These are phyloP conservation scores for Bolborhynchus lineola DNA, from an alignment of 2,113 vertebrate species.

Conservation along the genomic window DNA sequence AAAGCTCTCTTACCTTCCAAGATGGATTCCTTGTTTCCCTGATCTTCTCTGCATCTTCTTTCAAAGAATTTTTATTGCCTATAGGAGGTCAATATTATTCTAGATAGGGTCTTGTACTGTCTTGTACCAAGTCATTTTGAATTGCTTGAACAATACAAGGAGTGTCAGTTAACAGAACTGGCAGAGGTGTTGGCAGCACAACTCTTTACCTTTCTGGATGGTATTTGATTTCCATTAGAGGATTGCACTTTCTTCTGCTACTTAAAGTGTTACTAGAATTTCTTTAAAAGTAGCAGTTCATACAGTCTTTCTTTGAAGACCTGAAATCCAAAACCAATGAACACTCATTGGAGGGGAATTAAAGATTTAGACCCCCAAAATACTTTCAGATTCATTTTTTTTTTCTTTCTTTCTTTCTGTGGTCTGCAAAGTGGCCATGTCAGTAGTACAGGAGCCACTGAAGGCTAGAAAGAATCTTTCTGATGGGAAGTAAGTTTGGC, in stretches of 20 bases:
- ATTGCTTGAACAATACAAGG: neutral
- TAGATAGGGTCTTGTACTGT: neutral
- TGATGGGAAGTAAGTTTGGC: neutral
- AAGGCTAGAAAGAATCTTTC: neutral
- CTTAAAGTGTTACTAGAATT: neutral
- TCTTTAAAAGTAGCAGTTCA: neutral
- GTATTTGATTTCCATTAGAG: neutral
- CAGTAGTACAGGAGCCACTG: neutral
- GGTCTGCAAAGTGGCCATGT: neutral
- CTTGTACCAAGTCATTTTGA: neutral
- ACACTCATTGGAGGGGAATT: neutral
- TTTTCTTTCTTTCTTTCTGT: neutral
- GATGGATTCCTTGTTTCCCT: neutral
- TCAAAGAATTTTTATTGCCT: neutral
- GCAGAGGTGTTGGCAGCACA: neutral
- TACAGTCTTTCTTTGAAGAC: neutral
- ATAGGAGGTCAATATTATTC: neutral
- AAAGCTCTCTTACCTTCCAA: neutral
- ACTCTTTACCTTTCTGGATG: neutral
- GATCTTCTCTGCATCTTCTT: neutral
- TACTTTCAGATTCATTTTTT: neutral
- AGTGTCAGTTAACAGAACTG: neutral
- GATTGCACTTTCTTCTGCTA: neutral
- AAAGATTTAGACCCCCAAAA: neutral
- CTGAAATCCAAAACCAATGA: neutral